Evolutionary conservation across 2,113 vertebrate genomes (phyloP).

Genomic region (Eulemur rufifrons): DNA sequence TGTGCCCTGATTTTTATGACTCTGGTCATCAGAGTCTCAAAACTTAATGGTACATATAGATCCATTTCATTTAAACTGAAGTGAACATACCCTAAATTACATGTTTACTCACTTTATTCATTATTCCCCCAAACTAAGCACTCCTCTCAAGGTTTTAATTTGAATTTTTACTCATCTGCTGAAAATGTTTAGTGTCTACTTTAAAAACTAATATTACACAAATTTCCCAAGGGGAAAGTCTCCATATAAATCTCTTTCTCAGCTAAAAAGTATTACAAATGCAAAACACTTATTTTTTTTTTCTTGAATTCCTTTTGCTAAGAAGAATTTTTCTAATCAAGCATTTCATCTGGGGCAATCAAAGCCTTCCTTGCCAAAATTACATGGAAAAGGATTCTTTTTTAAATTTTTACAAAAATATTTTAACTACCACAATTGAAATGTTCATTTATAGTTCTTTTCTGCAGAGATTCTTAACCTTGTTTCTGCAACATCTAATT

Average conservation of each 20-base stretch:
- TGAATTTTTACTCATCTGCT: conserved; percentile 44
- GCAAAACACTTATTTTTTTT: conserved; percentile 26
- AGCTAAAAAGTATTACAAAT: conserved; percentile 30
- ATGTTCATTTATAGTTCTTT: conserved; percentile 11
- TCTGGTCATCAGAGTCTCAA: not conserved
- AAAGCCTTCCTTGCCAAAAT: conserved; percentile 55
- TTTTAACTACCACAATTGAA: conserved; percentile 36
- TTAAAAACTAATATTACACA: conserved; percentile 49
- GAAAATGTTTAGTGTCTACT: conserved; percentile 38
- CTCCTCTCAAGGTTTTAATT: conserved; percentile 20
- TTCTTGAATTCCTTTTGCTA: conserved; percentile 45
- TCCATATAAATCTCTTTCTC: not conserved
- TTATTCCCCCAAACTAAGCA: conserved; percentile 50
- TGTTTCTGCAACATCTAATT: conserved; percentile 3
- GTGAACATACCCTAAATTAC: not conserved
- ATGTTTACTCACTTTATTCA: conserved; percentile 35
- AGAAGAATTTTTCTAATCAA: conserved; percentile 56
- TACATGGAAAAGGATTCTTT: conserved; percentile 11
- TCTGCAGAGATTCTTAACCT: conserved; percentile 35
- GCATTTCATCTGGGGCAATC: conserved; percentile 29
- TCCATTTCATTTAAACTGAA: conserved; percentile 40
- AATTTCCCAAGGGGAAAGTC: conserved; percentile 9
- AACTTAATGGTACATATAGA: not conserved
- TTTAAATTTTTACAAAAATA: conserved; percentile 45
- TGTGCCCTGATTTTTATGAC: not conserved